Evolutionary conservation across 2,888 invertebrate species (phyloP).

Genomic region (Asteroscopus sphinx): DNA sequence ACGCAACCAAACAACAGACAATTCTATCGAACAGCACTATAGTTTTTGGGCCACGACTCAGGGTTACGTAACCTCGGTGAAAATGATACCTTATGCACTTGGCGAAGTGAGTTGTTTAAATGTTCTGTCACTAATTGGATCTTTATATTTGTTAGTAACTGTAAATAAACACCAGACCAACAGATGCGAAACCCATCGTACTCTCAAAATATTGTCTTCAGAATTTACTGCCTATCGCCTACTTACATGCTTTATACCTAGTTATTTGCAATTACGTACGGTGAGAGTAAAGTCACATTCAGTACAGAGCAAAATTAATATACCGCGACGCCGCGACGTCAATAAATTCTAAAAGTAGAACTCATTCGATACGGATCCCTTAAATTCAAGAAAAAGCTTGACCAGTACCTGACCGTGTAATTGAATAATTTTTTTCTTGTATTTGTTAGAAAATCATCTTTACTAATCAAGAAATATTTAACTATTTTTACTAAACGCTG

Average conservation of each 20-base stretch:
- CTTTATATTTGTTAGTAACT: neutral
- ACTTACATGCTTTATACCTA: too few relatives aligned
- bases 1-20: constrained; percentile 42
- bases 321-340: too few relatives aligned
- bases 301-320: constrained; percentile 1
- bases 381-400: neutral
- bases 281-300: neutral
- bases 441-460: neutral
- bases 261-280: too few relatives aligned
- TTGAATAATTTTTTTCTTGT: constrained; percentile 8
- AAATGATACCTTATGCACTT: constrained; percentile 59
- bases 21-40: constrained; percentile 43
- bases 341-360: constrained; percentile 1
- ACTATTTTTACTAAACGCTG: neutral
- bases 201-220: too few relatives aligned
- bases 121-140: constrained; percentile 39
- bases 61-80: constrained; percentile 55
- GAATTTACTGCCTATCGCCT: too few relatives aligned
- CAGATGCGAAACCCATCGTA: neutral
- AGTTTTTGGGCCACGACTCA: constrained; percentile 63
- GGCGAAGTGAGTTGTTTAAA: constrained; percentile 44
- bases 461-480: constrained; percentile 2
- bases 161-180: neutral
- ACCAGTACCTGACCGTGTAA: constrained; percentile 10
- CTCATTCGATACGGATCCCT: neutral